Percentiles rank a stretch among this genome's conserved stretches.
Evolutionary conservation across 1,140 invertebrate species (phyloP).

Genomic region (Aphelinus certus): DNA sequence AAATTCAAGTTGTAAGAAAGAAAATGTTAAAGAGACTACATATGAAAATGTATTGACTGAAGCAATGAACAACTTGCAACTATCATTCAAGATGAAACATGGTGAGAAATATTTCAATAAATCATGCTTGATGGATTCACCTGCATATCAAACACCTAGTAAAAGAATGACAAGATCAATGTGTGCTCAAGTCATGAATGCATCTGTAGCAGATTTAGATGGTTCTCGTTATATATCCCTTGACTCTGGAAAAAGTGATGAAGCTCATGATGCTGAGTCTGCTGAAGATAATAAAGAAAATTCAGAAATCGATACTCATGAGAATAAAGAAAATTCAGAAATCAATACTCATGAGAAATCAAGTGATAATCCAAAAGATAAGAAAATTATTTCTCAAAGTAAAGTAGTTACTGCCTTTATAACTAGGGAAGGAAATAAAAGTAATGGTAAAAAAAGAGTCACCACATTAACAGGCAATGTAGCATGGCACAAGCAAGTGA

Average conservation of each 20-base stretch:
- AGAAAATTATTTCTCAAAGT: slow-evolving; percentile 3
- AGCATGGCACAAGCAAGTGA: slow-evolving; percentile 5
- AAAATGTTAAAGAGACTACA: slow-evolving; percentile 41
- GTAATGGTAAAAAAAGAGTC: slow-evolving; percentile 18
- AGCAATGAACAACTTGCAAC: slow-evolving; percentile 46
- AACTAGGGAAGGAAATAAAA: neutral
- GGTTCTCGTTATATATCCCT: neutral
- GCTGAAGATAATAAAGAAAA: slow-evolving; percentile 21
- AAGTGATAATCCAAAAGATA: slow-evolving; percentile 1
- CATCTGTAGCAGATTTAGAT: slow-evolving; percentile 28
- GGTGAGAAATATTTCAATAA: slow-evolving; percentile 39
- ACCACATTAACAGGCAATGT: neutral
- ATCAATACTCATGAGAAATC: neutral
- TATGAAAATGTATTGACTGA: slow-evolving; percentile 50
- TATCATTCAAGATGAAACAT: slow-evolving; percentile 40
- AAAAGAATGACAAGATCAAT: slow-evolving; percentile 41
- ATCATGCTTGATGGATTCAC: slow-evolving; percentile 38
- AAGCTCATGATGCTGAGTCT: neutral
- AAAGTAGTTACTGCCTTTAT: slow-evolving; percentile 31
- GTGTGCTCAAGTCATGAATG: slow-evolving; percentile 35
- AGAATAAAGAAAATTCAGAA: slow-evolving; percentile 8
- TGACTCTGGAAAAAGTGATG: neutral
- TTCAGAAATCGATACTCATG: slow-evolving; percentile 28
- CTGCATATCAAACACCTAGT: slow-evolving; percentile 43
- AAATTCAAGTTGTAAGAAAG: slow-evolving; percentile 41